A percentile compares a stretch with the other conserved stretches of the same genome.
These are phyloP conservation scores for Rhopalosiphum nymphaeae DNA, from an alignment of 2,888 invertebrate genomes.

Conservation along the genomic window DNA sequence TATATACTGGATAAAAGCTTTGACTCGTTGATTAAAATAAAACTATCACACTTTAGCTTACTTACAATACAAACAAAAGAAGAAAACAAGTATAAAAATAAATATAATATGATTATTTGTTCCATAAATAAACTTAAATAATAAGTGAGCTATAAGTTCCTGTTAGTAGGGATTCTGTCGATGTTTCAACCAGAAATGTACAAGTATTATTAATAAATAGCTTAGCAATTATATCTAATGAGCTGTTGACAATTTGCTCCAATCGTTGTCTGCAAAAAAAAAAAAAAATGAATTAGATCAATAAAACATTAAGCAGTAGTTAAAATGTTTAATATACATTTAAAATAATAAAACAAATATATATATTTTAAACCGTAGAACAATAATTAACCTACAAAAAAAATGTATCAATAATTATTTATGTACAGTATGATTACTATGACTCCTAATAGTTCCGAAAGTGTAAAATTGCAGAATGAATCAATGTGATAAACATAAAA, in stretches of 20 bases:
- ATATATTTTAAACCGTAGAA: neutral
- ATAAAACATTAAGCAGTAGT: neutral
- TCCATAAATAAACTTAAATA: conserved; percentile 55
- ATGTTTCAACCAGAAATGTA: conserved; percentile 38
- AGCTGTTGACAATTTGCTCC: conserved; percentile 45
- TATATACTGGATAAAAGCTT: conserved; percentile 37
- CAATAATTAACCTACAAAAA: neutral
- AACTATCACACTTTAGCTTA: conserved; percentile 65
- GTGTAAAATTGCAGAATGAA: neutral
- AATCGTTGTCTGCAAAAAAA: conserved; percentile 50
- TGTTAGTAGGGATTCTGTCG: conserved; percentile 47
- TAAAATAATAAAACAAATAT: neutral
- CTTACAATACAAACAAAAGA: conserved; percentile 49
- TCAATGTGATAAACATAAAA: neutral
- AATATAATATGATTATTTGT: conserved; percentile 57
- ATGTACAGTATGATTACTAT: neutral
- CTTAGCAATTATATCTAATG: conserved; percentile 12
- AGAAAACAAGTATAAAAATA: conserved; percentile 57
- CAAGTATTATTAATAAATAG: conserved; percentile 13
- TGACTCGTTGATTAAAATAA: conserved; percentile 57
- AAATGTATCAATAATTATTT: neutral
- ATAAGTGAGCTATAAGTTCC: conserved; percentile 62
- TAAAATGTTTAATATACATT: neutral
- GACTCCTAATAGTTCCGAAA: neutral
- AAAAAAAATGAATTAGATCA: neutral